Evolutionary conservation across 2,888 invertebrate genomes (phyloP).

Genomic region (Leptinotarsa tumamoca): DNA sequence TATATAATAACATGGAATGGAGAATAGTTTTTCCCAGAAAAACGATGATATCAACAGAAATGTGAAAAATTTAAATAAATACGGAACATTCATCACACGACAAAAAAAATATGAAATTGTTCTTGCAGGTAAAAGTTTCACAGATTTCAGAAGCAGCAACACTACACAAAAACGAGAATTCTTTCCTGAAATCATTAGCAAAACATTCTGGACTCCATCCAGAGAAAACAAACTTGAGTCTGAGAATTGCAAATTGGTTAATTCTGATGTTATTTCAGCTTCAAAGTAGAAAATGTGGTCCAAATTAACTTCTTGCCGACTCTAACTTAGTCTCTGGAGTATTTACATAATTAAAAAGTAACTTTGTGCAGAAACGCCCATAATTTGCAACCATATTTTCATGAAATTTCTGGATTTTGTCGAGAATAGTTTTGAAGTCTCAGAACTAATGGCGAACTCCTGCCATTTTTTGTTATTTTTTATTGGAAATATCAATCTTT

Average conservation of each 20-base stretch:
- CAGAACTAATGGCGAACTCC: too few species aligned
- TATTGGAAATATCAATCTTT: too few species aligned
- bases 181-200: not conserved
- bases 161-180: not conserved
- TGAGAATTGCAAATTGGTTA: slow-evolving; percentile 6
- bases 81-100: too few species aligned
- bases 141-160: too few species aligned
- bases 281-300: slow-evolving; percentile 8
- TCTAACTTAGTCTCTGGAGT: not conserved
- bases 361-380: not conserved
- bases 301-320: not conserved
- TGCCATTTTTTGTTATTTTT: too few species aligned
- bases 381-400: not conserved
- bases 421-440: not conserved
- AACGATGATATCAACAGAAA: too few species aligned
- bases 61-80: too few species aligned
- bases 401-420: not conserved
- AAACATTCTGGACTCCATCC: not conserved
- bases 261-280: slow-evolving; percentile 12
- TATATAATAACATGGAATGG: too few species aligned
- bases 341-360: slow-evolving; percentile 17
- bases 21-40: too few species aligned
- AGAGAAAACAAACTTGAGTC: not conserved
- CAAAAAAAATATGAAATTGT: too few species aligned
- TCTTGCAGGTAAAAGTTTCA: too few species aligned